Evolutionary conservation across 1,140 invertebrate genomes (phyloP).

Genomic region (Diorhabda carinulata): DNA sequence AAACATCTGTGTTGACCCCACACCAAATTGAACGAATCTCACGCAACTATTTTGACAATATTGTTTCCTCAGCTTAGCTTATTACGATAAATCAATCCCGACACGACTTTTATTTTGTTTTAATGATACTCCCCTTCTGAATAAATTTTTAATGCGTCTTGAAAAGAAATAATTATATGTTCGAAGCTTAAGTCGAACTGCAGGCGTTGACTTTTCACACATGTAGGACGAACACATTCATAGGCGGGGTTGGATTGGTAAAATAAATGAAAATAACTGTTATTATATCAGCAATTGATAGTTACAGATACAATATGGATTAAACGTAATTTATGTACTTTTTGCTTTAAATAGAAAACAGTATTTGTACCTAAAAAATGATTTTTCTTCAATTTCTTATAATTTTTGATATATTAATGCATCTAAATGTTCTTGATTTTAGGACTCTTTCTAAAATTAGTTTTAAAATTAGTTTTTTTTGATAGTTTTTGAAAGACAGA

Average conservation of each 20-base stretch:
- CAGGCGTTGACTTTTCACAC: neutral
- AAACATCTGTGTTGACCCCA: neutral
- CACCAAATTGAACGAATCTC: neutral
- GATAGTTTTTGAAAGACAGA: too few species aligned
- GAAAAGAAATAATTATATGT: conserved; percentile 1
- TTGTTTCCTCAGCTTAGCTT: neutral
- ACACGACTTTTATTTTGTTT: neutral
- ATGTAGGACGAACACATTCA: neutral
- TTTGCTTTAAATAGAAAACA: too few species aligned
- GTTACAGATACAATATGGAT: too few species aligned
- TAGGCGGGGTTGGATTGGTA: neutral
- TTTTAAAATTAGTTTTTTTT: too few species aligned
- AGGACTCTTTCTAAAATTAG: too few species aligned
- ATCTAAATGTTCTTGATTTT: too few species aligned
- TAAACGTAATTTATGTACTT: too few species aligned
- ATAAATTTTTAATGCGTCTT: neutral
- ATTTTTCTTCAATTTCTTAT: too few species aligned
- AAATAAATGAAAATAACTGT: neutral
- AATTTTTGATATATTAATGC: too few species aligned
- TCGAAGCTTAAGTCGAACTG: neutral
- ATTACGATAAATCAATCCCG: neutral
- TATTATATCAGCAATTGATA: too few species aligned
- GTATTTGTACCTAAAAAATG: too few species aligned
- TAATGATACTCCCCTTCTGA: neutral
- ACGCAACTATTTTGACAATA: neutral